phyloP scores from a whole-genome alignment of 2,888 invertebrate species.

The Nomada fabriciana region DNA sequence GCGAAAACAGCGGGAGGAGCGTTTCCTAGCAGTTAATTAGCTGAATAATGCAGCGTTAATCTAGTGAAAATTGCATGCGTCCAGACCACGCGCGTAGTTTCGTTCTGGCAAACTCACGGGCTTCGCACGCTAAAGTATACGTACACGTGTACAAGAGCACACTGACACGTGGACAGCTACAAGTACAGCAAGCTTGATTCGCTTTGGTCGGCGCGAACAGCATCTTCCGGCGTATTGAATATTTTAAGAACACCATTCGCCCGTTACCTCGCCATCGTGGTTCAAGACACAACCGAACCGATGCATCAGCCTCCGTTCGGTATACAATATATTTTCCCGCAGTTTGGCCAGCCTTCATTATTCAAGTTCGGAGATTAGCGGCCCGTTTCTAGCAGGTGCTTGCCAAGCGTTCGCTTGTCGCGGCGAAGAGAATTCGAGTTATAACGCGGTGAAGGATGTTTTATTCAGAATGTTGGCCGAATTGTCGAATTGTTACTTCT shows the following conservation, averaged over 20 bases:
- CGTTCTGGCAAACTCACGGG: slow-evolving; percentile 73
- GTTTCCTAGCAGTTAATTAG: slow-evolving; percentile 80
- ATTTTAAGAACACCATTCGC: slow-evolving; percentile 71
- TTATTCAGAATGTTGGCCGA: not conserved
- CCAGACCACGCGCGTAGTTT: slow-evolving; percentile 75
- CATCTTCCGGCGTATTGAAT: slow-evolving; percentile 73
- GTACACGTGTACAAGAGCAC: slow-evolving; percentile 17
- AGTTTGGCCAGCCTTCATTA: slow-evolving; percentile 32
- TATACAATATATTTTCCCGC: slow-evolving; percentile 40
- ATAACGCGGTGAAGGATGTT: slow-evolving; percentile 1
- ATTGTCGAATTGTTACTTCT: not conserved
- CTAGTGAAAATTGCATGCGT: slow-evolving; percentile 82
- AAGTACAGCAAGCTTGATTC: slow-evolving; percentile 55
- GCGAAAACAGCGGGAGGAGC: slow-evolving; percentile 73
- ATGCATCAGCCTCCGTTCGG: slow-evolving; percentile 5
- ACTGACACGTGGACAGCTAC: slow-evolving; percentile 11
- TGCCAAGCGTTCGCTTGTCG: not conserved
- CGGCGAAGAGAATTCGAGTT: slow-evolving; percentile 18
- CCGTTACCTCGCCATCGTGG: slow-evolving; percentile 32
- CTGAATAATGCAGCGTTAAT: slow-evolving; percentile 83
- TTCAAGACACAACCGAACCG: slow-evolving; percentile 26
- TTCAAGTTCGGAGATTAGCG: slow-evolving; percentile 34
- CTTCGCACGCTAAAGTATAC: slow-evolving; percentile 59
- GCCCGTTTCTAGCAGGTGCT: slow-evolving; percentile 23
- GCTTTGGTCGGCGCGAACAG: slow-evolving; percentile 62